phyloP scores from a whole-genome alignment of 37 sponge, comb jelly and placozoan species.

The Ephydatia muelleri region DNA sequence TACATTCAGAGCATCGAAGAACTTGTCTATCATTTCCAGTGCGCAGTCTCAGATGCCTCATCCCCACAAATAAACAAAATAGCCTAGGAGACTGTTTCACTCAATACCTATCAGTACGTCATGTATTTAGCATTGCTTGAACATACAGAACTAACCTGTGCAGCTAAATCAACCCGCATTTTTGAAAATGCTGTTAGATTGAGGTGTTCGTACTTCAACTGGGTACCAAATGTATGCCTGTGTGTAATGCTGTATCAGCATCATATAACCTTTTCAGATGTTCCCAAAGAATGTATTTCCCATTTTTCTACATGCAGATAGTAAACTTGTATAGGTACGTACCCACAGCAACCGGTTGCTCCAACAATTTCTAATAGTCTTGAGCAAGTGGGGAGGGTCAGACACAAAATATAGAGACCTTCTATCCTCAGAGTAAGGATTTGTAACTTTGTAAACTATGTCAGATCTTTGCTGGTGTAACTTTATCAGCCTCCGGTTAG shows the following conservation, averaged over 20 bases:
- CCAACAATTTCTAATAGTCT: conserved; percentile 7
- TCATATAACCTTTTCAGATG: conserved; percentile 3
- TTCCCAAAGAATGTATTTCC: conserved; percentile 5
- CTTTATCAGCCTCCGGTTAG: conserved; percentile 11
- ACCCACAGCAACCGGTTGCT: conserved; percentile 2
- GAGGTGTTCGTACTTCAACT: too few species aligned
- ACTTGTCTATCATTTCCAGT: conserved; percentile 21
- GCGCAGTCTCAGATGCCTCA: conserved; percentile 8
- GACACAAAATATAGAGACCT: background rate
- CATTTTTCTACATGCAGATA: background rate
- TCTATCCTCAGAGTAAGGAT: background rate
- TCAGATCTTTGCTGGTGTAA: background rate
- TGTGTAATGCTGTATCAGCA: background rate
- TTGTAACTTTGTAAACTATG: conserved; percentile 7
- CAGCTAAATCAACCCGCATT: background rate
- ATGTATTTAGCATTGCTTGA: too few species aligned
- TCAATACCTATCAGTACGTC: conserved; percentile 12
- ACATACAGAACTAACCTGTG: too few species aligned
- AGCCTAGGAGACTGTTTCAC: conserved; percentile 5
- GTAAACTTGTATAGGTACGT: background rate
- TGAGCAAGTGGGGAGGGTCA: conserved; percentile 10
- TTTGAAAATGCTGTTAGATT: too few species aligned
- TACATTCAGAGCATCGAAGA: conserved; percentile 22
- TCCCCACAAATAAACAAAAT: background rate
- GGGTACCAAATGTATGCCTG: too few species aligned